Percentiles rank a stretch among this genome's conserved stretches.
Evolutionary conservation across 2,888 invertebrate species (phyloP).

Genomic region (Tetropium fuscum): DNA sequence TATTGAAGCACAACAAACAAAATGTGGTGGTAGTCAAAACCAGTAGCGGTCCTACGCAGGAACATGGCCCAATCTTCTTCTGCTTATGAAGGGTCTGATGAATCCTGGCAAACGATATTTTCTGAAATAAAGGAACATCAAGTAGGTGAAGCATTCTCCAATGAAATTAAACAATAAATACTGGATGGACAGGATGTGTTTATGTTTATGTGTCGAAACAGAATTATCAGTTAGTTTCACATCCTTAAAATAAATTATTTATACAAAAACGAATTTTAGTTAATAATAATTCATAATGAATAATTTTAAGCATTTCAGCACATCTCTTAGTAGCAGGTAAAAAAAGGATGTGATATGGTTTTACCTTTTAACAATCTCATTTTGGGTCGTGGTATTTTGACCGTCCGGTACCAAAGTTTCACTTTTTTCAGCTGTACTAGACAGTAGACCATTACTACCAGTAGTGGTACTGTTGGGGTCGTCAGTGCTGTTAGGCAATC

Average conservation of each 20-base stretch:
- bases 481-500: conserved; percentile 3
- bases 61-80: conserved; percentile 1
- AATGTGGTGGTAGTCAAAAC: not conserved
- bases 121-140: conserved; percentile 36
- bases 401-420: conserved; percentile 2
- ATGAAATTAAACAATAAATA: no score
- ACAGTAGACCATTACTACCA: conserved; percentile 5
- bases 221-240: no score
- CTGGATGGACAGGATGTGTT: no score
- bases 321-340: no score
- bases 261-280: no score
- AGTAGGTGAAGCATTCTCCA: no score
- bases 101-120: conserved; percentile 39
- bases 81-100: conserved; percentile 34
- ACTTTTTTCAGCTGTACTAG: not conserved
- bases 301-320: no score
- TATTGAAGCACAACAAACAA: not conserved
- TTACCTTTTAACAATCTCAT: conserved; percentile 16
- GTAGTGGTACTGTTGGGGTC: conserved; percentile 25
- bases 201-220: no score
- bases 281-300: no score
- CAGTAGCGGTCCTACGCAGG: not conserved
- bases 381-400: not conserved
- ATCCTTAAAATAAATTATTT: no score
- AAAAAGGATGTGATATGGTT: conserved; percentile 1